phyloP scores from a whole-genome alignment of 35 echinoderm and acorn worm species.

The Diadema setosum region DNA sequence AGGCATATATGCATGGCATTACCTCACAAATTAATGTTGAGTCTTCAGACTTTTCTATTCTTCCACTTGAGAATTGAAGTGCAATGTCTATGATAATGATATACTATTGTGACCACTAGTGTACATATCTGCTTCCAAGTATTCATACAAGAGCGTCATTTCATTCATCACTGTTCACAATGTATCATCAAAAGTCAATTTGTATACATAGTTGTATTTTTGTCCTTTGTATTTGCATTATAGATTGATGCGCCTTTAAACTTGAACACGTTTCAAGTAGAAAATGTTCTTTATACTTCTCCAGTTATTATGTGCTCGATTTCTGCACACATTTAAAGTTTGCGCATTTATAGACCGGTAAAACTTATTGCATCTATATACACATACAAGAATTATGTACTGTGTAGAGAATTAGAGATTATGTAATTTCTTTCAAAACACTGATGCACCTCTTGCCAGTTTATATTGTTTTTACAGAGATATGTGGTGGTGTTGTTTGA shows the following conservation, averaged over 20 bases:
- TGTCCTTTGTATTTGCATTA: neutral
- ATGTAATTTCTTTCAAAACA: neutral
- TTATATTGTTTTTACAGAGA: neutral
- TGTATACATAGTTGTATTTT: neutral
- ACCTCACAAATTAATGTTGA: too few relatives aligned
- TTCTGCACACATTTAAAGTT: neutral
- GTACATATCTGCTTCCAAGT: too few relatives aligned
- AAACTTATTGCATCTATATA: too few relatives aligned
- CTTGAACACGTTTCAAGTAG: neutral
- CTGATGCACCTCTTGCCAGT: neutral
- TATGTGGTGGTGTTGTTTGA: neutral
- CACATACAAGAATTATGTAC: neutral
- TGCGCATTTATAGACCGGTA: neutral
- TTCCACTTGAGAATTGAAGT: too few relatives aligned
- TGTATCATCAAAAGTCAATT: too few relatives aligned
- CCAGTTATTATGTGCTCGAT: neutral
- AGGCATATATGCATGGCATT: too few relatives aligned
- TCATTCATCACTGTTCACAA: too few relatives aligned
- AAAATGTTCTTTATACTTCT: neutral
- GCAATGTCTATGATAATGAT: too few relatives aligned
- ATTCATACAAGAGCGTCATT: too few relatives aligned
- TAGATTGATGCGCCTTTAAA: neutral
- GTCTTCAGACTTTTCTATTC: too few relatives aligned
- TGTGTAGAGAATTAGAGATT: neutral
- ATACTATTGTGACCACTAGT: too few relatives aligned